A percentile compares a stretch with the other conserved stretches of the same genome.
Evolutionary conservation across 2,888 invertebrate genomes (phyloP).

Genomic region (Prenolepis imparis): DNA sequence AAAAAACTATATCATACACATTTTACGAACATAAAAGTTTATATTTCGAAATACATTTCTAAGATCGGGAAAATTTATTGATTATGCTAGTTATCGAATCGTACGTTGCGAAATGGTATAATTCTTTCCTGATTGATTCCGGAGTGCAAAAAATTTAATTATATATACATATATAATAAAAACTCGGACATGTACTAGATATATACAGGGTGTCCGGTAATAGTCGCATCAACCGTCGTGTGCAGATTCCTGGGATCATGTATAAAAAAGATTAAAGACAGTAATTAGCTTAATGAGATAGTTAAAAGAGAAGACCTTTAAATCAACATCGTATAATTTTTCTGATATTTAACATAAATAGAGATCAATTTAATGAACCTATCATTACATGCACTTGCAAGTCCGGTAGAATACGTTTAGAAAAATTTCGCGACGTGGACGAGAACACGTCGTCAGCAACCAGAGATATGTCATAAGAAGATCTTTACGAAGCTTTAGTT

Average conservation of each 20-base stretch:
- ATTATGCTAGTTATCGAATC: conserved; percentile 7
- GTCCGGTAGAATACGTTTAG: conserved; percentile 55
- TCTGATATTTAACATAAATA: no score
- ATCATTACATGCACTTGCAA: conserved; percentile 66
- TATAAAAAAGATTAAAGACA: no score
- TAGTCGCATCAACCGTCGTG: no score
- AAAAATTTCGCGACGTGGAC: conserved; percentile 83
- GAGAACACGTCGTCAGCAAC: conserved; percentile 83
- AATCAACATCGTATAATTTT: no score
- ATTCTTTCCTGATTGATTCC: neutral
- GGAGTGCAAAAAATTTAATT: neutral
- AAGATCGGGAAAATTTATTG: neutral
- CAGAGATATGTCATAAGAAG: conserved; percentile 81
- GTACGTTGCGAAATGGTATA: neutral
- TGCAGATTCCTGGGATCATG: no score
- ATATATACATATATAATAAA: no score
- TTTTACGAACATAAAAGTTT: neutral
- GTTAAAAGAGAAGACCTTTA: no score
- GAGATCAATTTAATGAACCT: conserved; percentile 49
- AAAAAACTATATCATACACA: neutral
- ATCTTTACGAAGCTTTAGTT: conserved; percentile 77
- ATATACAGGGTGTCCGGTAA: no score
- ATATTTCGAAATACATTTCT: neutral
- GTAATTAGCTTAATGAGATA: no score
- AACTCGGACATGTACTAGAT: no score